A percentile compares a stretch with the other conserved stretches of the same genome.
phyloP scores from a whole-genome alignment of 2,797 vertebrate species.

The Sciaenops ocellatus region DNA sequence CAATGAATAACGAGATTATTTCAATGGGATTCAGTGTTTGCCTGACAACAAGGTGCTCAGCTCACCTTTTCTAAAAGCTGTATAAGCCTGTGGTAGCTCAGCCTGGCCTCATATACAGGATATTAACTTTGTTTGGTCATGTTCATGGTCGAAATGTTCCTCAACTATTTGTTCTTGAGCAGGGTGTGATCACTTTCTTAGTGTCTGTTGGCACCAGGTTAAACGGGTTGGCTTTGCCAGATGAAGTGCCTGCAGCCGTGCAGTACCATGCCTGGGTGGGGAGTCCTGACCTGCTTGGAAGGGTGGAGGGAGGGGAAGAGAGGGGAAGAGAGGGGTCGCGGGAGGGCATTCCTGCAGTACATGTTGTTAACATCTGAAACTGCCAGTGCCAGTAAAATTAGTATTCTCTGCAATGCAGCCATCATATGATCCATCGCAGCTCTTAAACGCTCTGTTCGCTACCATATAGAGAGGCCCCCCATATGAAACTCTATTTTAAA shows the following conservation, averaged over 20 bases:
- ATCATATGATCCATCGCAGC: background rate
- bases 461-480: background rate
- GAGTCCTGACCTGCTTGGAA: constrained; percentile 15
- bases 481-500: background rate
- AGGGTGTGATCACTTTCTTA: constrained; percentile 13
- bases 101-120: background rate
- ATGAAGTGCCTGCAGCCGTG: background rate
- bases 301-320: background rate
- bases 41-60: background rate
- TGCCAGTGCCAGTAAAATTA: background rate
- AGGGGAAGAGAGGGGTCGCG: too few relatives aligned
- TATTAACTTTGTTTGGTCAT: constrained; percentile 4
- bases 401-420: background rate
- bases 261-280: background rate
- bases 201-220: constrained; percentile 11
- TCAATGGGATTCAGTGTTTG: constrained; percentile 2
- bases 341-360: background rate
- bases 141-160: background rate
- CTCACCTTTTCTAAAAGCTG: background rate
- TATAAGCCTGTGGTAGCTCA: background rate
- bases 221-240: background rate
- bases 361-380: background rate
- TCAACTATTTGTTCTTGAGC: background rate
- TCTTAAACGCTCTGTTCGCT: background rate
- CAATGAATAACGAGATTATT: constrained; percentile 20